A percentile compares a stretch with the other conserved stretches of the same genome.
Conservation (phyloP, 2,797 vertebrate genomes). For the Hoplostethus mediterraneus region DNA sequence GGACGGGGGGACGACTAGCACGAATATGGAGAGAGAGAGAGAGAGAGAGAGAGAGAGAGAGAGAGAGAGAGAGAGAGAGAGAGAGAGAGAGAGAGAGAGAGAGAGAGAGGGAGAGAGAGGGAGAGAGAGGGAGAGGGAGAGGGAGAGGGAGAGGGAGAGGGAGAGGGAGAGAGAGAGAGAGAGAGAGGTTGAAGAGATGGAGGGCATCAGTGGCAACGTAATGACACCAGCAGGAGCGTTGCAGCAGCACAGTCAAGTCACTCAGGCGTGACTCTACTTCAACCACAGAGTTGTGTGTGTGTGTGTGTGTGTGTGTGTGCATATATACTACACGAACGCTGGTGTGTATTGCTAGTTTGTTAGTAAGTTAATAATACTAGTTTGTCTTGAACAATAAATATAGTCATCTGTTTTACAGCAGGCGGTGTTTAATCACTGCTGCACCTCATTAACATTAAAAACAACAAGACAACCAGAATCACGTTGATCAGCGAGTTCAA, state of each 20-base stretch:
- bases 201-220: slow-evolving; percentile 11
- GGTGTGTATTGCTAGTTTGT: too few relatives aligned
- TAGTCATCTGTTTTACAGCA: too few relatives aligned
- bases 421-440: too few relatives aligned
- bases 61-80: neutral
- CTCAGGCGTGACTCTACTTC: slow-evolving; percentile 24
- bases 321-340: neutral
- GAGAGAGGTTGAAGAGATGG: neutral
- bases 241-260: slow-evolving; percentile 8
- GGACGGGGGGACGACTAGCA: slow-evolving; percentile 12
- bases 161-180: neutral
- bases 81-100: neutral
- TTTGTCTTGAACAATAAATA: too few relatives aligned
- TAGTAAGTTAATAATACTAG: too few relatives aligned
- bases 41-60: slow-evolving; percentile 24
- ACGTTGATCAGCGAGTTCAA: too few relatives aligned
- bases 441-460: too few relatives aligned
- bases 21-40: slow-evolving; percentile 44
- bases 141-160: slow-evolving; percentile 5
- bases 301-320: neutral
- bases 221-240: slow-evolving; percentile 25
- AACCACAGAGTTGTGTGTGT: neutral
- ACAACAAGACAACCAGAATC: too few relatives aligned
- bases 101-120: slow-evolving; percentile 30
- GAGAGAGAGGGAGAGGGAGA: slow-evolving; percentile 26